These are phyloP conservation scores for Planococcus citri DNA, from an alignment of 1,140 invertebrate species.

Conservation along the genomic window DNA sequence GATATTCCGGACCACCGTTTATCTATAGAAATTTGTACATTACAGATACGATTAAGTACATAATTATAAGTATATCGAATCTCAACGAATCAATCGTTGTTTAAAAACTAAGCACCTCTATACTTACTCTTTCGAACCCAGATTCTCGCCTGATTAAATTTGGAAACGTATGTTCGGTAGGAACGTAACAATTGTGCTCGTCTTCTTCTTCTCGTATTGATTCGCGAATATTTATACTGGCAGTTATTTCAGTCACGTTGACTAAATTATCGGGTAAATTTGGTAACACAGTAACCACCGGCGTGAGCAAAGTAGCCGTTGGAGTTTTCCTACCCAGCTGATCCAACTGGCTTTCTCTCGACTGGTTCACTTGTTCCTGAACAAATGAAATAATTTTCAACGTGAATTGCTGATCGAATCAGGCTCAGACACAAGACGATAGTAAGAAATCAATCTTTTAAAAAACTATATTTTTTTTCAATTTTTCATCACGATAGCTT, in stretches of 20 bases:
- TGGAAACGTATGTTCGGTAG: not conserved
- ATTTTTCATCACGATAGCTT: not conserved
- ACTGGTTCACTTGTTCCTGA: conserved; percentile 70
- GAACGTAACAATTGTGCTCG: not conserved
- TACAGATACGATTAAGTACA: not conserved
- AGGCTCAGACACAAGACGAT: too few species aligned
- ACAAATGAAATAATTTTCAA: too few species aligned
- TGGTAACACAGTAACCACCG: not conserved
- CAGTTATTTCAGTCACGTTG: not conserved
- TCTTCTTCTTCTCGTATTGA: not conserved
- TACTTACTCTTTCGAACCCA: not conserved
- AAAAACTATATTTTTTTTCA: not conserved
- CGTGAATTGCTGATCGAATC: conserved; percentile 22
- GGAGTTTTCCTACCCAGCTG: conserved; percentile 43
- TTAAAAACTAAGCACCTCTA: not conserved
- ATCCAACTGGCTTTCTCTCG: conserved; percentile 59
- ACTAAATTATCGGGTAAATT: conserved; percentile 9
- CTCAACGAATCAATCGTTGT: too few species aligned
- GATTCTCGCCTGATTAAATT: not conserved
- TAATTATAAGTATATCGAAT: not conserved
- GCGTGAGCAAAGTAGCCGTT: not conserved
- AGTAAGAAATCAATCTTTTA: not conserved
- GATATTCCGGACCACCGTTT: not conserved
- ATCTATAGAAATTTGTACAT: not conserved
- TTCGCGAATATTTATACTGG: not conserved